Evolutionary conservation across 2,113 vertebrate species (phyloP).

Genomic region (Corythornis madagascariensis): DNA sequence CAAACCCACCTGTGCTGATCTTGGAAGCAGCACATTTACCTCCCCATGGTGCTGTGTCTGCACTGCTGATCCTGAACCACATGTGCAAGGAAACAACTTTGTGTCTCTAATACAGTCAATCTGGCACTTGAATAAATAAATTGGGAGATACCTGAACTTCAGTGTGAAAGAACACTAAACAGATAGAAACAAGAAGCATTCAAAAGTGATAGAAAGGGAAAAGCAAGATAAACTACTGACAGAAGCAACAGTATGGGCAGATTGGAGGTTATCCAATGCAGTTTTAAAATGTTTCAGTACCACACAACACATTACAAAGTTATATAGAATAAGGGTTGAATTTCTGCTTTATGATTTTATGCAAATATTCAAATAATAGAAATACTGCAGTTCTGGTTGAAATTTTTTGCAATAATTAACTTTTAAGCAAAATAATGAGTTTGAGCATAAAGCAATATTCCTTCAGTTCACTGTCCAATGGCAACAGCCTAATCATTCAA

Average conservation of each 20-base stretch:
- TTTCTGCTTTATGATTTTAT: too few relatives aligned
- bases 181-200: conserved; percentile 21
- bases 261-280: neutral
- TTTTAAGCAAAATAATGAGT: neutral
- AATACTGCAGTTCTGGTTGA: neutral
- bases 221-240: neutral
- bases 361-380: too few relatives aligned
- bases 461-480: neutral
- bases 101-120: neutral
- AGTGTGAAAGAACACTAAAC: neutral
- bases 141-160: neutral
- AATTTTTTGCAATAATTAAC: neutral
- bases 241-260: neutral
- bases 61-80: neutral
- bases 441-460: neutral
- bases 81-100: neutral
- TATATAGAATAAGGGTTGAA: neutral
- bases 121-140: conserved; percentile 9
- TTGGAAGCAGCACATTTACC: neutral
- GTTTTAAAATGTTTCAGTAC: neutral
- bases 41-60: rapidly evolving
- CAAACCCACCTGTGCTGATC: neutral
- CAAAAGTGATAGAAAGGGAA: neutral
- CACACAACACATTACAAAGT: neutral
- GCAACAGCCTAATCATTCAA: neutral